Evolutionary conservation across 2,797 vertebrate genomes (phyloP).

Genomic region (Urocyon cinereoargenteus): DNA sequence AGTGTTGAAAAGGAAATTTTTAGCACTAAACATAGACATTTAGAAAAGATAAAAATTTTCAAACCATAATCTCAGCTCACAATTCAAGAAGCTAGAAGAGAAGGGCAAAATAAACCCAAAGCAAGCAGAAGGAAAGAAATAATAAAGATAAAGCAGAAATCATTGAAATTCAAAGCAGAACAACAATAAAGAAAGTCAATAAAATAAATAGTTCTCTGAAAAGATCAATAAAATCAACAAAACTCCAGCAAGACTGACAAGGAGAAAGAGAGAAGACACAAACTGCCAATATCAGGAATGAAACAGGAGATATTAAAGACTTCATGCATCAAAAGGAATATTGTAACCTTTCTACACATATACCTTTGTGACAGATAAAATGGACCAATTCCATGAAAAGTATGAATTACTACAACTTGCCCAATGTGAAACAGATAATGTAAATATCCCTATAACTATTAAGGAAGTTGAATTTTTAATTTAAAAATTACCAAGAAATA

Average conservation of each 20-base stretch:
- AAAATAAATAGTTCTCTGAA: not conserved
- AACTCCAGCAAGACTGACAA: not conserved
- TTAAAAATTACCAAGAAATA: not conserved
- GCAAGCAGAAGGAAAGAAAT: not conserved
- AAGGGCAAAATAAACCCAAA: not conserved
- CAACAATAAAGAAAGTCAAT: not conserved
- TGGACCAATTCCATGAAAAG: not conserved
- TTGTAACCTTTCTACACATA: not conserved
- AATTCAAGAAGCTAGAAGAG: not conserved
- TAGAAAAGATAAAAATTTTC: not conserved
- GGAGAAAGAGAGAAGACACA: not conserved
- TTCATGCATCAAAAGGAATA: not conserved
- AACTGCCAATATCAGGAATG: not conserved
- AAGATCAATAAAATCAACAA: not conserved
- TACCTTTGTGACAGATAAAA: not conserved
- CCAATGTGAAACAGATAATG: not conserved
- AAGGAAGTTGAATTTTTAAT: conserved; percentile 14
- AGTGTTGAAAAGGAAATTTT: not conserved
- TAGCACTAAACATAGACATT: not conserved
- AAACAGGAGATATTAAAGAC: not conserved
- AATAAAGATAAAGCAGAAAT: not conserved
- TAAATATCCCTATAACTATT: not conserved
- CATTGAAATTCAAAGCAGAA: not conserved
- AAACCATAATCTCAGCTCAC: not conserved
- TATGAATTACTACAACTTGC: not conserved